Percentiles rank a stretch among this genome's conserved stretches.
phyloP scores from a whole-genome alignment of 2,797 vertebrate genomes.

The Melanotaenia parkinsoni region DNA sequence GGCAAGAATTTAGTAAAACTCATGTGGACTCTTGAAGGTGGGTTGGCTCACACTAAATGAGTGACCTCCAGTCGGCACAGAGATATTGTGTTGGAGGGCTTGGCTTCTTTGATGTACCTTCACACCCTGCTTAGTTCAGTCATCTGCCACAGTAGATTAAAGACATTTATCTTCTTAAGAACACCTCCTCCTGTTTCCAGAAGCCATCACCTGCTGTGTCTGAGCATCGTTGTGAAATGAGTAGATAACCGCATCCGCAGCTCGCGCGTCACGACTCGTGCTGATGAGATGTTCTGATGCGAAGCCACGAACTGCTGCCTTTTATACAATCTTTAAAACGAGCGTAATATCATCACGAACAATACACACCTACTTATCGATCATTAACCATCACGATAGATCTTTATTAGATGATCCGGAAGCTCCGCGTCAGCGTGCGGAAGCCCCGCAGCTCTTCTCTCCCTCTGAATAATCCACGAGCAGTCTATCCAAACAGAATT shows the following conservation, averaged over 20 bases:
- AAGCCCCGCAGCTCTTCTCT: conserved; percentile 7
- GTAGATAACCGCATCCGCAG: conserved; percentile 1
- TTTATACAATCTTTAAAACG: not conserved
- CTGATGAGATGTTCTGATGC: not conserved
- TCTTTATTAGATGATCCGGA: not conserved
- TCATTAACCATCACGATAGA: no score
- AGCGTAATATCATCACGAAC: not conserved
- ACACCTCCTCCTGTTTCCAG: not conserved
- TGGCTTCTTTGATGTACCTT: not conserved
- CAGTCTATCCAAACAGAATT: not conserved
- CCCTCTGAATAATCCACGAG: not conserved
- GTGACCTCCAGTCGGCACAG: not conserved
- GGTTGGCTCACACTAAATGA: not conserved
- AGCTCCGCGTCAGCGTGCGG: conserved; percentile 26
- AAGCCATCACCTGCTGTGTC: conserved; percentile 12
- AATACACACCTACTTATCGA: rapidly evolving
- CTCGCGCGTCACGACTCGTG: conserved; percentile 44
- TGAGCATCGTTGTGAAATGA: conserved; percentile 5
- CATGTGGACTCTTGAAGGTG: not conserved
- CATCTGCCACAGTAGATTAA: not conserved
- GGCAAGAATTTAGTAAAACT: not conserved
- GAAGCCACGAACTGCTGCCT: not conserved
- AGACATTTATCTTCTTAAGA: not conserved
- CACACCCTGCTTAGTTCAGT: not conserved
- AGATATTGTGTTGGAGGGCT: not conserved